phyloP scores from a whole-genome alignment of 2,888 invertebrate species.

The Heliconius sara region DNA sequence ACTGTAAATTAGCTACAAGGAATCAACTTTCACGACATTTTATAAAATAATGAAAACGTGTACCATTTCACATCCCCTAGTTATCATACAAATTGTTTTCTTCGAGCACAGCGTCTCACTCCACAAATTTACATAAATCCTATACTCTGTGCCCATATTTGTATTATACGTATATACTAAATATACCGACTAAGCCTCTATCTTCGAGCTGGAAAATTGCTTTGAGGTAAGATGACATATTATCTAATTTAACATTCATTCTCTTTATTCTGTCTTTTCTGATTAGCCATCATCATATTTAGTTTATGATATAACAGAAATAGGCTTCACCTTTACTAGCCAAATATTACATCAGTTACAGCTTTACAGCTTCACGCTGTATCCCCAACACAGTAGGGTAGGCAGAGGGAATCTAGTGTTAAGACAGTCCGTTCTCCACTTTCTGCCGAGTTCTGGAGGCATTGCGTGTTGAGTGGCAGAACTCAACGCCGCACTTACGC shows the following conservation, averaged over 20 bases:
- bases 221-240: slow-evolving; percentile 13
- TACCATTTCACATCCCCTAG: slow-evolving; percentile 34
- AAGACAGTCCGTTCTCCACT: not conserved
- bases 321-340: not conserved
- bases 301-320: not conserved
- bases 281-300: not conserved
- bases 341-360: not conserved
- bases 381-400: too few species aligned
- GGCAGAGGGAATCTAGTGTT: too few species aligned
- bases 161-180: slow-evolving; percentile 39
- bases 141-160: slow-evolving; percentile 37
- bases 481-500: too few species aligned
- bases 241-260: not conserved
- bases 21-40: slow-evolving; percentile 7
- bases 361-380: too few species aligned
- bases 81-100: slow-evolving; percentile 46
- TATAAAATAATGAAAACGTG: slow-evolving; percentile 18
- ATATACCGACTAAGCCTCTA: slow-evolving; percentile 19
- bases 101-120: slow-evolving; percentile 37
- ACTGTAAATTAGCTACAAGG: slow-evolving; percentile 1
- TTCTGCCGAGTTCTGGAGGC: not conserved
- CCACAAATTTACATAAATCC: slow-evolving; percentile 42
- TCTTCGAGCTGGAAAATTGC: slow-evolving; percentile 28
- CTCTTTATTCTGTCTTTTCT: not conserved
- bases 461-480: too few species aligned